phyloP scores from a whole-genome alignment of 2,113 vertebrate species.

The Crotalus helleri region DNA sequence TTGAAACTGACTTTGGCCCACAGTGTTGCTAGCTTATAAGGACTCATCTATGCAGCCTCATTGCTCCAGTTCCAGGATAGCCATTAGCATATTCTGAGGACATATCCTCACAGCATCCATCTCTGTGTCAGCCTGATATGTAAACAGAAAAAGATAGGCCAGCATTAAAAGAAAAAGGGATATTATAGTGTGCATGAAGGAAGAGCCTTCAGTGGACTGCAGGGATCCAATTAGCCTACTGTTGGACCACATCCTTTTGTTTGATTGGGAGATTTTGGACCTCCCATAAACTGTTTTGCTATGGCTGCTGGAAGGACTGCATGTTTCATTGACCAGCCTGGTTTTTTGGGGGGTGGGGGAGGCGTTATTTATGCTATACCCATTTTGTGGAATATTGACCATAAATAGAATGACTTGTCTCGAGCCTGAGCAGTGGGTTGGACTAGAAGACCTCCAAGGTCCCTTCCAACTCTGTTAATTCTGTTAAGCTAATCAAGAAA shows the following conservation, averaged over 20 bases:
- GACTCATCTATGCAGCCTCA: neutral
- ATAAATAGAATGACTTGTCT: neutral
- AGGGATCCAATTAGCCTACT: neutral
- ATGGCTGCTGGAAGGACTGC: neutral
- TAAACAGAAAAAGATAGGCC: neutral
- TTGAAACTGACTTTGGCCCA: neutral
- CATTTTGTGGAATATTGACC: neutral
- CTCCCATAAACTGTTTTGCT: neutral
- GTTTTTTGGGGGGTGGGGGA: neutral
- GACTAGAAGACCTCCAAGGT: neutral
- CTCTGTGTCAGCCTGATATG: neutral
- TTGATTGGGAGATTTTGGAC: neutral
- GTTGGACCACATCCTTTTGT: neutral
- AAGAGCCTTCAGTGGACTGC: neutral
- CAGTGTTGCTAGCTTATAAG: neutral
- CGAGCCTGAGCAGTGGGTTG: neutral
- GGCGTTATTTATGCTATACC: neutral
- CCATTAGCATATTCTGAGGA: neutral
- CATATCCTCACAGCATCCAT: neutral
- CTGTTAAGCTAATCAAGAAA: neutral
- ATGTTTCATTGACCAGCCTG: neutral
- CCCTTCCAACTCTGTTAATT: neutral
- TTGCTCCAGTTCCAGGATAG: neutral
- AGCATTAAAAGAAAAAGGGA: neutral
- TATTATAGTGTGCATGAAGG: neutral